Percentiles rank a stretch among this genome's conserved stretches.
Conservation (phyloP, 2,797 vertebrate genomes). For the Trichosurus vulpecula region DNA sequence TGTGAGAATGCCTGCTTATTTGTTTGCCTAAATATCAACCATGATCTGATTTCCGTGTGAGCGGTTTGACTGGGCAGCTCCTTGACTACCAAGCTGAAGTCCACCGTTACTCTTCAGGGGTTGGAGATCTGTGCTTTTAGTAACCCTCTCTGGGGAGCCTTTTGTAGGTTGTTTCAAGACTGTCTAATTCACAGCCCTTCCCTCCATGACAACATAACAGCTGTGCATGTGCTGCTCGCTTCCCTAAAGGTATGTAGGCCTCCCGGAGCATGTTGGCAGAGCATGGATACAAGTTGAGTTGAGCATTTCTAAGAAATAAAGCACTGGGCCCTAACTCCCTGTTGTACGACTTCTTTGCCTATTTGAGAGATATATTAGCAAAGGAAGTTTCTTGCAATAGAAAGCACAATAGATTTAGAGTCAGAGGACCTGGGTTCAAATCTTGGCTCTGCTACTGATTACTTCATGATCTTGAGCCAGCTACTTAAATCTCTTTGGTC, state of each 20-base stretch:
- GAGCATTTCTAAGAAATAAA: conserved; percentile 37
- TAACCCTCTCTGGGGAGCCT: background rate
- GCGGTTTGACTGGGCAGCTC: background rate
- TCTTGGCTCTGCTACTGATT: background rate
- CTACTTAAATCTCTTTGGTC: background rate
- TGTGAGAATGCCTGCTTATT: background rate
- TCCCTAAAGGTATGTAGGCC: background rate
- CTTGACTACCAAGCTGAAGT: background rate
- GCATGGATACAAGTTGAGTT: background rate
- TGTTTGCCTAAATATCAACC: background rate
- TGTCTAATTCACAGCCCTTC: background rate
- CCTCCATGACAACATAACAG: background rate
- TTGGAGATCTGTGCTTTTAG: background rate
- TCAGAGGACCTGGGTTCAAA: background rate
- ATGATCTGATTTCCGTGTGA: background rate
- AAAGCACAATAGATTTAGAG: background rate
- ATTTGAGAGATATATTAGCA: background rate
- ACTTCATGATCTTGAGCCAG: background rate
- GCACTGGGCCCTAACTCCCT: background rate
- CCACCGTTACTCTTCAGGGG: background rate
- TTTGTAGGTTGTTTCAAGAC: background rate
- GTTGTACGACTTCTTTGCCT: background rate
- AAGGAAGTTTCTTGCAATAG: background rate
- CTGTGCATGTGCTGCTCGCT: background rate
- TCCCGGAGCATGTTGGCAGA: background rate